phyloP scores from a whole-genome alignment of 2,888 invertebrate genomes.

The Lochmaea crataegi region DNA sequence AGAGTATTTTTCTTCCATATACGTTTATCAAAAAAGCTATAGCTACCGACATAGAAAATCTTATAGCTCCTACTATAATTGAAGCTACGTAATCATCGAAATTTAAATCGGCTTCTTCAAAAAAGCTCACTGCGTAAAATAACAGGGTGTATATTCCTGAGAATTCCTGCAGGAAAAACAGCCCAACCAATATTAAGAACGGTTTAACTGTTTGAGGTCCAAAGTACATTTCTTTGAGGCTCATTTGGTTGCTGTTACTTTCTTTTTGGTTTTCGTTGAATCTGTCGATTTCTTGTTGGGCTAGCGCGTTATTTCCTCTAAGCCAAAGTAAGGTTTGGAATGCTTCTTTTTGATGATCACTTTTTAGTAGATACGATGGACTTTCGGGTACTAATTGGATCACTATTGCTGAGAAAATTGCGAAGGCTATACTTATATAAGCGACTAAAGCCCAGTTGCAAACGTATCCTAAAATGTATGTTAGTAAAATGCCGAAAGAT shows the following conservation, averaged over 20 bases:
- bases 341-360: constrained; percentile 69
- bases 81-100: constrained; percentile 75
- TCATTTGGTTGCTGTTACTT: constrained; percentile 43
- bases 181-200: constrained; percentile 72
- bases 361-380: constrained; percentile 74
- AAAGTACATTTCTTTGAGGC: constrained; percentile 59
- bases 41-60: constrained; percentile 75
- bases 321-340: constrained; percentile 75
- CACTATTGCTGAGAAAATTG: constrained; percentile 69
- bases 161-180: constrained; percentile 79
- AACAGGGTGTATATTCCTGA: constrained; percentile 80
- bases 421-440: constrained; percentile 71
- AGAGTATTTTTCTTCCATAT: constrained; percentile 73
- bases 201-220: constrained; percentile 74
- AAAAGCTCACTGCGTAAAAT: constrained; percentile 79
- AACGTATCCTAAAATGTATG: constrained; percentile 76
- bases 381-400: constrained; percentile 77
- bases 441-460: constrained; percentile 76
- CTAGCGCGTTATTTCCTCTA: constrained; percentile 71
- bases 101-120: constrained; percentile 74
- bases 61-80: constrained; percentile 75
- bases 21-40: constrained; percentile 76
- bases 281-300: constrained; percentile 73
- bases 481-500: constrained; percentile 77
- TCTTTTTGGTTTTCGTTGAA: constrained; percentile 41